phyloP scores from a whole-genome alignment of 2,797 vertebrate species.

The Sternarchorhynchus goeldii region DNA sequence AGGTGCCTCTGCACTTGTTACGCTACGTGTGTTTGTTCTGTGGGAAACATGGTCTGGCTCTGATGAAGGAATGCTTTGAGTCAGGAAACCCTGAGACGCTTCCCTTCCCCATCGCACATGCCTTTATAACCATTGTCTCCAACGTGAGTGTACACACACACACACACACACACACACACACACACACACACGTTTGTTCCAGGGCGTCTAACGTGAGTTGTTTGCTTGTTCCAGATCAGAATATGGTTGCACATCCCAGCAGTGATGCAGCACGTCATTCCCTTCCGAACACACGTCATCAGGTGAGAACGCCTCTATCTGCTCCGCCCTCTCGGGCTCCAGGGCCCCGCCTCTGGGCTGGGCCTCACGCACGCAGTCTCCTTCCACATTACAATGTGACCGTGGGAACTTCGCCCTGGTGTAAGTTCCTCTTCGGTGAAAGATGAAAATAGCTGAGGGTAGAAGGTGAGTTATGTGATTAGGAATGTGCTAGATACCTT shows the following conservation, averaged over 20 bases:
- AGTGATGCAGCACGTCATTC: conserved; percentile 99
- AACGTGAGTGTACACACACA: conserved; percentile 81
- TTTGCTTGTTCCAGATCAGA: conserved; percentile 69
- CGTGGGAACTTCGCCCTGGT: no score
- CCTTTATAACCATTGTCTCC: conserved; percentile 98
- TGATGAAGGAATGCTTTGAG: conserved; percentile 99
- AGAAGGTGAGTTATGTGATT: no score
- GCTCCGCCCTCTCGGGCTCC: not conserved
- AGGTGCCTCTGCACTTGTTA: conserved; percentile 96
- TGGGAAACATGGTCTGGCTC: conserved; percentile 95
- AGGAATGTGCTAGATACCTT: no score
- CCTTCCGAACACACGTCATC: conserved; percentile 97
- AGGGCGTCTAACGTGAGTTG: not conserved
- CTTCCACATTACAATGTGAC: no score
- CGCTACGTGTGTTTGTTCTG: conserved; percentile 98
- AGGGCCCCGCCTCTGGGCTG: no score
- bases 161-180: not conserved
- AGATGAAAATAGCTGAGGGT: not conserved
- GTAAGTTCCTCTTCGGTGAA: not conserved
- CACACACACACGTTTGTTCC: not conserved
- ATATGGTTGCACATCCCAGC: conserved; percentile 99
- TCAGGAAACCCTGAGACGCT: conserved; percentile 90
- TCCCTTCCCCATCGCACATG: conserved; percentile 94
- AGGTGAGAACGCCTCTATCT: conserved; percentile 73
- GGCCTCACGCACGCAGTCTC: no score